phyloP scores from a whole-genome alignment of 2,888 invertebrate species.

The Leptinotarsa juncta region DNA sequence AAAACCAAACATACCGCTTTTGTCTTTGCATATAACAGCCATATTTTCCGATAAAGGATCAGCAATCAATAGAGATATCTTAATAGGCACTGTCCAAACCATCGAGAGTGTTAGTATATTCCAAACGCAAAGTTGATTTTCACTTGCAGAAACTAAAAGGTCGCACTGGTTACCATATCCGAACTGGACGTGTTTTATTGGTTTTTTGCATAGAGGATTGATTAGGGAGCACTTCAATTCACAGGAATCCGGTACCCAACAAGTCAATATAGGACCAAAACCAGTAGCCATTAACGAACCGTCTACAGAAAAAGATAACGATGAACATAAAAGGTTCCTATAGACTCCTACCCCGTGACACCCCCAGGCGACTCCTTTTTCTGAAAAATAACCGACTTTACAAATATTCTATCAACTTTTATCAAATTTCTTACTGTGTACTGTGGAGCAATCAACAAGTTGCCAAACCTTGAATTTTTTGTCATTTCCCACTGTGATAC shows the following conservation, averaged over 20 bases:
- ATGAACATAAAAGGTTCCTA: slow-evolving; percentile 70
- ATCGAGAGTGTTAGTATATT: slow-evolving; percentile 77
- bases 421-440: slow-evolving; percentile 65
- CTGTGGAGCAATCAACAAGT: slow-evolving; percentile 69
- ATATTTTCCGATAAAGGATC: slow-evolving; percentile 76
- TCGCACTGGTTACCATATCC: slow-evolving; percentile 71
- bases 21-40: slow-evolving; percentile 74
- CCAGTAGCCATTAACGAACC: slow-evolving; percentile 81
- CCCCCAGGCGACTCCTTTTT: slow-evolving; percentile 72
- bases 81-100: slow-evolving; percentile 74
- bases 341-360: slow-evolving; percentile 75
- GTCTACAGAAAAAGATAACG: slow-evolving; percentile 77
- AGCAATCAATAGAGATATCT: slow-evolving; percentile 66
- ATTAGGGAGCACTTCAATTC: slow-evolving; percentile 71
- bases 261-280: slow-evolving; percentile 75
- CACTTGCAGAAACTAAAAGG: slow-evolving; percentile 70
- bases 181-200: slow-evolving; percentile 69
- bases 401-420: slow-evolving; percentile 14
- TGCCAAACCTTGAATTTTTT: slow-evolving; percentile 79
- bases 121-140: slow-evolving; percentile 76
- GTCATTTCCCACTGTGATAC: slow-evolving; percentile 77
- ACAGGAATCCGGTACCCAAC: slow-evolving; percentile 75
- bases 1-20: slow-evolving; percentile 71
- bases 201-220: slow-evolving; percentile 59
- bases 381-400: slow-evolving; percentile 58